Conservation (phyloP, 2,797 vertebrate genomes). For the Thunnus albacares region DNA sequence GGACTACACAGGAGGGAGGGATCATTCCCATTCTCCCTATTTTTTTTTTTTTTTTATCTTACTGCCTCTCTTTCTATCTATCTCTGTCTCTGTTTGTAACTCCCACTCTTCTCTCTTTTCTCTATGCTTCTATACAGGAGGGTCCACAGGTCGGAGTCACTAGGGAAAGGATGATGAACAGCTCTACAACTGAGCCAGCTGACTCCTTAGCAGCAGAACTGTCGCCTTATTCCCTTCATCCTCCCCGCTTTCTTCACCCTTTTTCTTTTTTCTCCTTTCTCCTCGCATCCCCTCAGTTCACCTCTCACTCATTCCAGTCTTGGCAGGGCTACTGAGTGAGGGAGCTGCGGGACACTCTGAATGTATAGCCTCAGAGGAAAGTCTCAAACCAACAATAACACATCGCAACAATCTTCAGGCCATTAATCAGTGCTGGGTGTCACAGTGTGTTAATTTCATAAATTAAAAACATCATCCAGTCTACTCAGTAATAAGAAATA, state of each 20-base stretch:
- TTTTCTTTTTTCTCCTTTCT: conserved; percentile 14
- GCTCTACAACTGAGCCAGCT: conserved; percentile 82
- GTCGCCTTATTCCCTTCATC: conserved; percentile 71
- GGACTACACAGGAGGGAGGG: conserved; percentile 84
- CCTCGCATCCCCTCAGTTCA: conserved; percentile 62
- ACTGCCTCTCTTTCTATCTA: conserved; percentile 60
- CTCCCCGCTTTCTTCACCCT: conserved; percentile 29
- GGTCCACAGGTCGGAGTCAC: conserved; percentile 73
- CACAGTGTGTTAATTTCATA: conserved; percentile 46
- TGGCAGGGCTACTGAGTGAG: conserved; percentile 35
- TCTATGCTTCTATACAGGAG: conserved; percentile 43
- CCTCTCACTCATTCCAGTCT: conserved; percentile 53
- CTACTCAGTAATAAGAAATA: conserved; percentile 6
- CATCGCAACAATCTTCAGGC: conserved; percentile 82
- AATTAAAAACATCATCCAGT: conserved; percentile 43
- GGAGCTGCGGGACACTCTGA: conserved; percentile 47
- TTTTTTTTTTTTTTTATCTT: conserved; percentile 49
- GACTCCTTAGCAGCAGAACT: conserved; percentile 83
- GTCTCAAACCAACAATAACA: conserved; percentile 62
- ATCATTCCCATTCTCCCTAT: conserved; percentile 54
- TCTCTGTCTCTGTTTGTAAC: conserved; percentile 64
- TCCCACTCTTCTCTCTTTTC: conserved; percentile 41
- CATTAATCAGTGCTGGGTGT: conserved; percentile 82
- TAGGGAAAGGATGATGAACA: conserved; percentile 82
- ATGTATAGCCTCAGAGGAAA: conserved; percentile 59